Conservation (phyloP, 2,888 invertebrate genomes). For the Chymomyza amoena region DNA sequence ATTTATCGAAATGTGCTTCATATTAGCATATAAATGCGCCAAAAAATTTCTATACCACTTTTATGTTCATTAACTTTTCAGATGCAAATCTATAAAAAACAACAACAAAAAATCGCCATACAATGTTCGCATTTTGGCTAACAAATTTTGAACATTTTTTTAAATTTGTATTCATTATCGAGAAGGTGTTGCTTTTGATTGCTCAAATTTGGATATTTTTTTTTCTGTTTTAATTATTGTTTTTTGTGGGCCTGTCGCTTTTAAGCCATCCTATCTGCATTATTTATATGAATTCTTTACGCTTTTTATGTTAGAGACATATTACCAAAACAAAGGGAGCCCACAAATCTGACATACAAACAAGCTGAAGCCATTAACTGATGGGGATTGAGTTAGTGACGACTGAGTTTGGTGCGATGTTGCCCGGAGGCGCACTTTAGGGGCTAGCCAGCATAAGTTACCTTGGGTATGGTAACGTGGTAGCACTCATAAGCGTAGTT, state of each 20-base stretch:
- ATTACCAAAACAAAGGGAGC: neutral
- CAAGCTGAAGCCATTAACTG: constrained; percentile 2
- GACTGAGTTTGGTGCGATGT: constrained; percentile 28
- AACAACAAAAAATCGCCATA: neutral
- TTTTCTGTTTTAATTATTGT: constrained; percentile 43
- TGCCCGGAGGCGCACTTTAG: constrained; percentile 39
- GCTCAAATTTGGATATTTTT: constrained; percentile 12
- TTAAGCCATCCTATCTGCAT: neutral
- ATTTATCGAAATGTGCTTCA: neutral
- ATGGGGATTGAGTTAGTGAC: constrained; percentile 17
- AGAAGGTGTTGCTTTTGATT: neutral
- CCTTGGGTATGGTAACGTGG: neutral
- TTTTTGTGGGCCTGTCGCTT: constrained; percentile 33
- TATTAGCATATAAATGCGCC: constrained; percentile 1
- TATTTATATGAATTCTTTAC: constrained; percentile 41
- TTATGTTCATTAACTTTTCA: constrained; percentile 29
- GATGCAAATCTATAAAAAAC: constrained; percentile 33
- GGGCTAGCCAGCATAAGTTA: constrained; percentile 21
- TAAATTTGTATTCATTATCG: neutral
- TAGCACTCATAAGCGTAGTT: neutral
- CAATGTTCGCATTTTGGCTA: constrained; percentile 34
- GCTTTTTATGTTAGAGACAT: constrained; percentile 15
- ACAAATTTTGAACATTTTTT: neutral
- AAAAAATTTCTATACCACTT: neutral
- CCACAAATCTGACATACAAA: neutral